Evolutionary conservation across 2,888 invertebrate genomes (phyloP).

Genomic region (Sisyra nigra): DNA sequence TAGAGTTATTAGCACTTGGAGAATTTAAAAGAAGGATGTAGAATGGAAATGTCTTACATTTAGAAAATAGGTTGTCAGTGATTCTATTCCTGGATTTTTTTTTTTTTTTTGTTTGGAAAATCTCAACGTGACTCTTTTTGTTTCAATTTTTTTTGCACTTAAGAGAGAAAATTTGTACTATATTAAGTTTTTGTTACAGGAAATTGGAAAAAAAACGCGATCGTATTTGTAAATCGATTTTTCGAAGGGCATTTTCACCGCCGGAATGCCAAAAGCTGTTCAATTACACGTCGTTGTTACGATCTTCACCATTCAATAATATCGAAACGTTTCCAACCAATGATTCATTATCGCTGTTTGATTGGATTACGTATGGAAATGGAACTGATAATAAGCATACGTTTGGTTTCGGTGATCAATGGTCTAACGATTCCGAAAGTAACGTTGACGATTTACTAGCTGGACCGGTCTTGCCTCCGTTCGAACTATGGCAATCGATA

Average conservation of each 20-base stretch:
- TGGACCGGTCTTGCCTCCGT: conserved; percentile 59
- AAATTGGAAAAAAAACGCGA: conserved; percentile 60
- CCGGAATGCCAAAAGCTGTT: conserved; percentile 43
- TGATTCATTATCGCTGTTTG: conserved; percentile 2
- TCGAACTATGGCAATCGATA: conserved; percentile 78
- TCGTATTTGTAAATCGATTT: conserved; percentile 50
- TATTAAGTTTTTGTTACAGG: conserved; percentile 30
- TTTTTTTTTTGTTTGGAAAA: no score
- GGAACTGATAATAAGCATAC: conserved; percentile 3
- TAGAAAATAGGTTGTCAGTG: no score
- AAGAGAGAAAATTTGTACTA: no score
- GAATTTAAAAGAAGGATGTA: no score
- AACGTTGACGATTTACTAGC: neutral
- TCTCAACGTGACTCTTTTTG: no score
- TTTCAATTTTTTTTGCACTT: no score
- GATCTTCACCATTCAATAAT: conserved; percentile 17
- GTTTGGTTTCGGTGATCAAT: neutral
- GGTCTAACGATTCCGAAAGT: neutral
- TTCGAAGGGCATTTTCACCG: conserved; percentile 38
- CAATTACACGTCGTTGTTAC: conserved; percentile 20
- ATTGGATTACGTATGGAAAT: conserved; percentile 5
- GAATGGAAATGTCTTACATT: no score
- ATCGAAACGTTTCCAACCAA: conserved; percentile 1
- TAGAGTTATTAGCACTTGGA: no score
- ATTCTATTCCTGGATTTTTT: no score